A percentile compares a stretch with the other conserved stretches of the same genome.
Conservation (phyloP, 2,888 invertebrate genomes). For the Artemia sinica region DNA sequence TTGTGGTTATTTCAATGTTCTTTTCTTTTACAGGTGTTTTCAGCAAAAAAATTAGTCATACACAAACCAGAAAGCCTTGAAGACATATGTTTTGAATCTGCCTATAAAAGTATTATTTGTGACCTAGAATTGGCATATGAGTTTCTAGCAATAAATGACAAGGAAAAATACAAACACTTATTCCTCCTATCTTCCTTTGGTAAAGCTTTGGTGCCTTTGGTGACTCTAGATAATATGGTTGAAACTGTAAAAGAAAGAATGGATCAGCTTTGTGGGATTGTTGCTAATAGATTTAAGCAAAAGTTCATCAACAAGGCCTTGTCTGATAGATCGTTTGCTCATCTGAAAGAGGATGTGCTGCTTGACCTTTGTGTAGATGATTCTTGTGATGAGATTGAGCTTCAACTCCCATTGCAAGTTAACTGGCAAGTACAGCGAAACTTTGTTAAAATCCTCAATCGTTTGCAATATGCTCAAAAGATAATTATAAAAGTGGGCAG, state of each 20-base stretch:
- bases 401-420: not conserved
- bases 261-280: not conserved
- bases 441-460: not conserved
- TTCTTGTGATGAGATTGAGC: not conserved
- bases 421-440: not conserved
- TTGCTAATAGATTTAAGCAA: not conserved
- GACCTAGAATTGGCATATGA: not conserved
- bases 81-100: not conserved
- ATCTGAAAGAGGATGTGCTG: not conserved
- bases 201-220: too few relatives aligned
- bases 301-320: not conserved
- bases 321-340: conserved; percentile 6
- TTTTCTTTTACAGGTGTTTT: not conserved
- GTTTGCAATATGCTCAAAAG: not conserved
- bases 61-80: not conserved
- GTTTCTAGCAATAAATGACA: not conserved
- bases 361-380: not conserved
- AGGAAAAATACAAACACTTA: not conserved
- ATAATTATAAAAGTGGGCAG: conserved; percentile 7
- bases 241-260: not conserved
- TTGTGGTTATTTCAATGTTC: too few relatives aligned
- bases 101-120: not conserved
- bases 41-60: not conserved
- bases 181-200: not conserved
- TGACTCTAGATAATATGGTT: not conserved